phyloP scores from a whole-genome alignment of 2,797 vertebrate species.

The Peromyscus aztecus region DNA sequence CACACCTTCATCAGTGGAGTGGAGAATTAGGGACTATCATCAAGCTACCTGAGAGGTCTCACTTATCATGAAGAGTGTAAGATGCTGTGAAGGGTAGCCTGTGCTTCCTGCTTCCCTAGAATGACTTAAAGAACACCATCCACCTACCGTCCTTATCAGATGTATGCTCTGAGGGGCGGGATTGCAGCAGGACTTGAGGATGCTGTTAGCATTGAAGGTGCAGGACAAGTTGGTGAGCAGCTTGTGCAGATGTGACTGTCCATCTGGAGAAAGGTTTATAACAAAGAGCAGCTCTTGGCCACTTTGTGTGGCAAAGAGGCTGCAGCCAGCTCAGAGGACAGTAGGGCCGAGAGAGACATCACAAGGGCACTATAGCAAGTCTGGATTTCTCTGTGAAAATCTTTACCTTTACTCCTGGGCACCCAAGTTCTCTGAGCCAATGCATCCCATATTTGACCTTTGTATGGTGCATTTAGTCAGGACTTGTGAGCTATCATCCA shows the following conservation, averaged over 20 bases:
- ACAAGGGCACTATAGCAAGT: fast-evolving
- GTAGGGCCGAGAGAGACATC: fast-evolving
- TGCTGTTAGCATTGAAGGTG: neutral
- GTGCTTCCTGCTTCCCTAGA: neutral
- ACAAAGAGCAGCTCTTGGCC: too few species aligned
- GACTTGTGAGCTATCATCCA: neutral
- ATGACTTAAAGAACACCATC: neutral
- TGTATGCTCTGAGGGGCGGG: fast-evolving
- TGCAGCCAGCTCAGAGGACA: too few species aligned
- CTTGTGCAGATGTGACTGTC: neutral
- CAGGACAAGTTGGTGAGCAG: fast-evolving
- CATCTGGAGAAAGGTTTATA: too few species aligned
- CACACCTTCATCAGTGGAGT: neutral
- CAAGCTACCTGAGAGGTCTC: too few species aligned
- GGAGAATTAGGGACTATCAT: neutral
- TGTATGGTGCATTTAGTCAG: neutral
- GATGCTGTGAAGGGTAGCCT: neutral
- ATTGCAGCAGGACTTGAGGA: fast-evolving
- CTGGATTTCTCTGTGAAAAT: fast-evolving
- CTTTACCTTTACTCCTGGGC: neutral
- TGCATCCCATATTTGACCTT: neutral
- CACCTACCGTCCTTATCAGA: neutral
- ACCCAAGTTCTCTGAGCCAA: neutral
- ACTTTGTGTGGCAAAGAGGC: neutral
- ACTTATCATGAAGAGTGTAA: neutral